phyloP scores from a whole-genome alignment of 2,888 invertebrate species.

The Dichetophora obliterata region DNA sequence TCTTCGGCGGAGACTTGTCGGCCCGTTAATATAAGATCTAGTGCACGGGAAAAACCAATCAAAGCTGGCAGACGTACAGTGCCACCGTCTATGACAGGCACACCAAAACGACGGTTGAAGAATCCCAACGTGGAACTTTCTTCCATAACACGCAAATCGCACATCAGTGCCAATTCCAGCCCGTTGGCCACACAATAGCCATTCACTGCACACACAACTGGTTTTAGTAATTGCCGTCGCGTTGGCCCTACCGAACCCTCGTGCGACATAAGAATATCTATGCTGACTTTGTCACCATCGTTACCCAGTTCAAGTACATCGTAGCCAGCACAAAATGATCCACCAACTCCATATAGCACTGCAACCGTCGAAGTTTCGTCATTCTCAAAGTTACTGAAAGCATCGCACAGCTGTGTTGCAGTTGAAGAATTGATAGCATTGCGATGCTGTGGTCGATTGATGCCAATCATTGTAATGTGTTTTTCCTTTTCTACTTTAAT shows the following conservation, averaged over 20 bases:
- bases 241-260: conserved; percentile 76
- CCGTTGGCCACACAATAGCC: conserved; percentile 94
- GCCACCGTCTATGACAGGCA: conserved; percentile 87
- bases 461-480: conserved; percentile 82
- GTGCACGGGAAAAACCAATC: conserved; percentile 86
- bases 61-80: conserved; percentile 86
- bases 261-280: conserved; percentile 64
- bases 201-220: conserved; percentile 88
- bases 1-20: conserved; percentile 82
- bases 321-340: conserved; percentile 93
- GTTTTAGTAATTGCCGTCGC: conserved; percentile 82
- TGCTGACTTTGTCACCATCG: conserved; percentile 68
- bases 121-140: conserved; percentile 87
- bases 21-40: conserved; percentile 93
- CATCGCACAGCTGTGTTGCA: conserved; percentile 77
- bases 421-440: conserved; percentile 85
- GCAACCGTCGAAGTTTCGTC: conserved; percentile 79
- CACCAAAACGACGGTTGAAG: conserved; percentile 88
- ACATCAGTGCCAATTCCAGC: conserved; percentile 90
- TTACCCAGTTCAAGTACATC: conserved; percentile 82
- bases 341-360: conserved; percentile 91
- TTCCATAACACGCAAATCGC: conserved; percentile 91
- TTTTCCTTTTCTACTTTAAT: conserved; percentile 75
- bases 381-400: conserved; percentile 84
- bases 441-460: conserved; percentile 85